Evolutionary conservation across 2,113 vertebrate species (phyloP).

Genomic region (Eurystomus gularis): DNA sequence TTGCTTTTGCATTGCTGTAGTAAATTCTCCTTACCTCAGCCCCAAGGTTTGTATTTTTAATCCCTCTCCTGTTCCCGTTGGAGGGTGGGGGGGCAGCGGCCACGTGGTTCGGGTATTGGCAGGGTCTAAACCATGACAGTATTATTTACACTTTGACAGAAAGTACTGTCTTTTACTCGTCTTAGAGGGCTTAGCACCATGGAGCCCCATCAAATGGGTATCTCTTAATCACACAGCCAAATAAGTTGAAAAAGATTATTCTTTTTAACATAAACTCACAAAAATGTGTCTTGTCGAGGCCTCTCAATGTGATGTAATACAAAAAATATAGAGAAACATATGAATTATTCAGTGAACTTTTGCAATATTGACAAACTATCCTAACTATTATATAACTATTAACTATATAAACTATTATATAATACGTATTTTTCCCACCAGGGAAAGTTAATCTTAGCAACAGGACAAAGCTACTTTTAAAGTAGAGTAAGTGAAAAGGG

Average conservation of each 20-base stretch:
- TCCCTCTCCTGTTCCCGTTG: no score
- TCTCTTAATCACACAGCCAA: not conserved
- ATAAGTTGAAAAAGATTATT: not conserved
- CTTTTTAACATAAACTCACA: slow-evolving; percentile 2
- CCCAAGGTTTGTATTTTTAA: no score
- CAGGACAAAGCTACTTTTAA: not conserved
- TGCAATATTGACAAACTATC: not conserved
- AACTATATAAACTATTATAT: no score
- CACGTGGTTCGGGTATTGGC: no score
- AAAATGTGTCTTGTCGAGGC: not conserved
- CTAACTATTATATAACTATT: no score
- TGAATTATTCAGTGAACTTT: not conserved
- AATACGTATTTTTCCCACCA: not conserved
- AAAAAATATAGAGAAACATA: slow-evolving; percentile 24
- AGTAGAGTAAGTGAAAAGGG: not conserved
- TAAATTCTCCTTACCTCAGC: no score
- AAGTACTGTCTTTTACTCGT: not conserved
- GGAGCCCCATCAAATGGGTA: not conserved
- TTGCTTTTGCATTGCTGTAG: no score
- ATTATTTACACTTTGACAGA: not conserved
- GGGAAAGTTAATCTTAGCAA: not conserved
- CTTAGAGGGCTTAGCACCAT: not conserved
- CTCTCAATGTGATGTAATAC: slow-evolving; percentile 14
- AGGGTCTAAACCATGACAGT: no score
- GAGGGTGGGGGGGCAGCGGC: no score